These are phyloP conservation scores for Galeruca laticollis DNA, from an alignment of 2,888 invertebrate genomes.

Conservation along the genomic window DNA sequence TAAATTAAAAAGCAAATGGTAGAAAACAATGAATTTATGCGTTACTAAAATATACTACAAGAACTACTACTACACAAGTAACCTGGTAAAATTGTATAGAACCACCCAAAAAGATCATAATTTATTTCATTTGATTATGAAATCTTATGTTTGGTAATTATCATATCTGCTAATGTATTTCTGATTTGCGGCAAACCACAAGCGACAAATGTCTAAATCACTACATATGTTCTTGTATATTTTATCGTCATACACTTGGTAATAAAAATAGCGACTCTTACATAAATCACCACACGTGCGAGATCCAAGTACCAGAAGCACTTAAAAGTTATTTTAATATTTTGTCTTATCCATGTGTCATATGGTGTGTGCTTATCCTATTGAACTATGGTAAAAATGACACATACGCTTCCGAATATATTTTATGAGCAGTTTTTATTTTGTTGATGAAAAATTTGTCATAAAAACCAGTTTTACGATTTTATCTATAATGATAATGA, in stretches of 20 bases:
- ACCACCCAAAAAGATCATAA: no score
- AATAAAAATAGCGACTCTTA: slow-evolving; percentile 40
- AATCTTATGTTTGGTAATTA: not conserved
- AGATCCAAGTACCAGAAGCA: slow-evolving; percentile 43
- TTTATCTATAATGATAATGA: not conserved
- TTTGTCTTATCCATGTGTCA: slow-evolving; percentile 50
- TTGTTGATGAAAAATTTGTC: slow-evolving; percentile 28
- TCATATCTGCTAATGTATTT: not conserved
- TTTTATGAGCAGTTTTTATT: slow-evolving; percentile 36
- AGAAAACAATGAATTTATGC: no score
- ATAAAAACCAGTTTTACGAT: slow-evolving; percentile 8
- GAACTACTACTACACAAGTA: no score
- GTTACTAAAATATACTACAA: no score
- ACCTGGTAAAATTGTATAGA: no score
- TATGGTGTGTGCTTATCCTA: slow-evolving; percentile 51
- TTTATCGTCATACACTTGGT: slow-evolving; percentile 10
- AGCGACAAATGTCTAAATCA: slow-evolving; percentile 3
- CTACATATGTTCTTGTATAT: slow-evolving; percentile 15
- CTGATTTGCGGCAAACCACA: not conserved
- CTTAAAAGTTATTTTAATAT: slow-evolving; percentile 44
- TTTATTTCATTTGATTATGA: no score
- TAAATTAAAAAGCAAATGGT: no score
- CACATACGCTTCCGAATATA: slow-evolving; percentile 57
- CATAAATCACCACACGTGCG: slow-evolving; percentile 39
- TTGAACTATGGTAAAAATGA: slow-evolving; percentile 27